These are phyloP conservation scores for Oophaga pumilio DNA, from an alignment of 2,113 vertebrate genomes.

Conservation along the genomic window DNA sequence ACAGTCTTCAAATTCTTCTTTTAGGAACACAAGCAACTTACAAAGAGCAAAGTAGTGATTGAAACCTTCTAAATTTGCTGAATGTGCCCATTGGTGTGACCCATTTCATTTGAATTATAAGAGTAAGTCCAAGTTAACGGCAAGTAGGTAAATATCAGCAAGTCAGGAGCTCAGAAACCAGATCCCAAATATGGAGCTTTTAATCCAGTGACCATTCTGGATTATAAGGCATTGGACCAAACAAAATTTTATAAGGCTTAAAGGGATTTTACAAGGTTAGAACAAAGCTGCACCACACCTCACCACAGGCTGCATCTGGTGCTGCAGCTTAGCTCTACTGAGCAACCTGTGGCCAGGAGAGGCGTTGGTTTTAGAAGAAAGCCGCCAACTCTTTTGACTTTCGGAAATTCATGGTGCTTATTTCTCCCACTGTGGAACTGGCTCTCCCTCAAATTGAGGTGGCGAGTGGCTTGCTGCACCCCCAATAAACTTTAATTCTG, in stretches of 20 bases:
- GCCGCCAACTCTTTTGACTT: no score
- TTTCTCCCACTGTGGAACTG: no score
- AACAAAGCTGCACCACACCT: background rate
- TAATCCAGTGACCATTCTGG: background rate
- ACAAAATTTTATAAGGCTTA: no score
- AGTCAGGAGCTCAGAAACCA: background rate
- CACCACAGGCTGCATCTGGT: background rate
- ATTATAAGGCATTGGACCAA: background rate
- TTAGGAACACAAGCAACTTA: background rate
- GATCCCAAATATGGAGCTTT: background rate
- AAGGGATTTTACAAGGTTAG: background rate
- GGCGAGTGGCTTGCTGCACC: no score
- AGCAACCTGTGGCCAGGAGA: no score
- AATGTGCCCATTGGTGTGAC: no score
- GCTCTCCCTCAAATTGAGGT: no score
- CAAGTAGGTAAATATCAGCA: background rate
- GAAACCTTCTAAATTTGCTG: background rate
- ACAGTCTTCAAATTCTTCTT: constrained; percentile 2
- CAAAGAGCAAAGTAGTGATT: background rate
- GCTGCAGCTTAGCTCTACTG: no score
- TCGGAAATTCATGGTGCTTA: no score
- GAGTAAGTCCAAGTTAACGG: background rate
- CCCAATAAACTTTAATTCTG: no score
- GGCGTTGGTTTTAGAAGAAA: no score
- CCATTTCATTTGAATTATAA: background rate